Conservation (phyloP, 2,113 vertebrate species). For the Aviceda subcristata region DNA sequence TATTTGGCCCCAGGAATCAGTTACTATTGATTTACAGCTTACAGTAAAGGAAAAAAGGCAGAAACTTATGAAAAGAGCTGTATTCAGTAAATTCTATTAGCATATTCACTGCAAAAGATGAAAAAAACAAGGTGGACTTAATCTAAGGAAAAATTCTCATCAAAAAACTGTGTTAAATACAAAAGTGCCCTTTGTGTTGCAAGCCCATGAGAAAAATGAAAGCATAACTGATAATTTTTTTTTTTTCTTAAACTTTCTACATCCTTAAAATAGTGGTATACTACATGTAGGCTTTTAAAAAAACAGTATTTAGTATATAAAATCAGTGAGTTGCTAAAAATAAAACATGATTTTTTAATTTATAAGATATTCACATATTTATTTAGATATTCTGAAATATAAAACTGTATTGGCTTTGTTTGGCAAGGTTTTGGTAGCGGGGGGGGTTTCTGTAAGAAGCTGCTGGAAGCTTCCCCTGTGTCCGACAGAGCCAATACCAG, state of each 20-base stretch:
- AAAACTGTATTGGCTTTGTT: no score
- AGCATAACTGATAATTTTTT: not conserved
- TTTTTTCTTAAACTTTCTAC: not conserved
- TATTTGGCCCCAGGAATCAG: conserved; percentile 20
- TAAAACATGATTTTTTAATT: not conserved
- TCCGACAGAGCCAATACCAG: no score
- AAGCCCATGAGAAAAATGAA: not conserved
- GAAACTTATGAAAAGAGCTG: conserved; percentile 21
- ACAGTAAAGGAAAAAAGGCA: not conserved
- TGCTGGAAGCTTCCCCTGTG: no score
- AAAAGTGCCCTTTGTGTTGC: not conserved
- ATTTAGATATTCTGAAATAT: not conserved
- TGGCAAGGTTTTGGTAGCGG: no score
- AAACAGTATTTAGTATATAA: not conserved
- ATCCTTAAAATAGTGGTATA: not conserved
- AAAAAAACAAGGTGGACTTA: not conserved
- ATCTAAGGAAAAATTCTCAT: conserved; percentile 11
- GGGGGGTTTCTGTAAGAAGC: no score
- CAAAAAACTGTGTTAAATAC: not conserved
- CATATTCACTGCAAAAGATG: not conserved
- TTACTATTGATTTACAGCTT: conserved; percentile 44
- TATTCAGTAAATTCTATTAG: conserved; percentile 40
- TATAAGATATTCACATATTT: not conserved
- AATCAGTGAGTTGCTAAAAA: not conserved
- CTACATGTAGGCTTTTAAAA: not conserved